phyloP scores from a whole-genome alignment of 2,888 invertebrate genomes.

The Nymphalis polychloros region DNA sequence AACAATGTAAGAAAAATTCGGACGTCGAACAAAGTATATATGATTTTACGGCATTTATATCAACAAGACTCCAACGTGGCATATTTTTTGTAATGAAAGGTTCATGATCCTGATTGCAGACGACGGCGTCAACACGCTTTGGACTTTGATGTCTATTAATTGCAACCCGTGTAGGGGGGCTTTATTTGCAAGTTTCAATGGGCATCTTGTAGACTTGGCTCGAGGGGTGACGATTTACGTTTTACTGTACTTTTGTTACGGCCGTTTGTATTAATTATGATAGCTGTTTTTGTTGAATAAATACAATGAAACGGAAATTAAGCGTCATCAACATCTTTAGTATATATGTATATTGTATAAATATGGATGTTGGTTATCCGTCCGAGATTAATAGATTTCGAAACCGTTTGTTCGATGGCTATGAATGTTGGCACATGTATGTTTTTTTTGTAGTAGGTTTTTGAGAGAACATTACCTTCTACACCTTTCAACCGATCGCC shows the following conservation, averaged over 20 bases:
- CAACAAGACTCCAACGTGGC: slow-evolving; percentile 8
- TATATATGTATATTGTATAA: too few species aligned
- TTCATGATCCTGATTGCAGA: slow-evolving; percentile 26
- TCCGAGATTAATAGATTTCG: too few species aligned
- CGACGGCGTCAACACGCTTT: slow-evolving; percentile 11
- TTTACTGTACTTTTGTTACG: background rate
- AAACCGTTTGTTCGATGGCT: too few species aligned
- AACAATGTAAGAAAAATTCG: background rate
- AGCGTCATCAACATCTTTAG: too few species aligned
- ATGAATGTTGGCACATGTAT: too few species aligned
- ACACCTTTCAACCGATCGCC: too few species aligned
- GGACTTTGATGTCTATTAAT: slow-evolving; percentile 29
- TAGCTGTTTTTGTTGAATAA: background rate
- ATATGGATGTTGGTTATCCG: too few species aligned
- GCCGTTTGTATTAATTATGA: background rate
- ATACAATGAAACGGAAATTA: background rate
- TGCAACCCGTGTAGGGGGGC: slow-evolving; percentile 13
- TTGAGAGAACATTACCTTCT: too few species aligned
- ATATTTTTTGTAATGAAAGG: slow-evolving; percentile 21
- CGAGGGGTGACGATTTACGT: slow-evolving; percentile 15
- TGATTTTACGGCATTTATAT: slow-evolving; percentile 25
- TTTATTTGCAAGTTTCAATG: slow-evolving; percentile 11
- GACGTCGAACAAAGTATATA: slow-evolving; percentile 1
- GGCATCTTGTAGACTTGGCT: slow-evolving; percentile 11
- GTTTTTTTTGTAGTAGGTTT: too few species aligned